Base-by-base conservation (phyloP, 2,888 invertebrate genomes). In the Ecliptopera silaceata region DNA sequence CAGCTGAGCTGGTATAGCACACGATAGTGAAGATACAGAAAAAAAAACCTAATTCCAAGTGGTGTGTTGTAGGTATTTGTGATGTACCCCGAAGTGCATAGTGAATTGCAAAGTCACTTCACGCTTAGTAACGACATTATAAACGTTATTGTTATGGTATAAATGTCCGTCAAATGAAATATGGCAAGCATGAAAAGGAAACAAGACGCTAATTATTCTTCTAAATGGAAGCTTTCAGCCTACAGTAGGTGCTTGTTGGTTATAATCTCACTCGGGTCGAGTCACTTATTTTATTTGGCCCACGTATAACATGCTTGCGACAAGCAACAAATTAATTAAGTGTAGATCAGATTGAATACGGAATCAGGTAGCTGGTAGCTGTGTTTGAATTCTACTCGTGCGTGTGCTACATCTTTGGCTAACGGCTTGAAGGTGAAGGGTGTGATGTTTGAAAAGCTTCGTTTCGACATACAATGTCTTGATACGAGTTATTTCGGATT, bases 341-440 rank as follows among this genome's bases (percentile, higher is more conserved):
- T 75, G 67, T 65, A 70, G 71, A 67, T 68, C 64, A 59, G 63
- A 65, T 69, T 70, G 69, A 74, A 79, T 75, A 77, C 66, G 77
- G 76, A 74, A 71, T 73, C 59, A 75, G 76, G 75, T 69, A 68
- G 64, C 65, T 46, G 66, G 75, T 69, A 68, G 64, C 65, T 46
- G 66, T 46, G 66, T 82, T 77, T 68, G 71, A 71, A 84, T 84
- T 79, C 82, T 70, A 70, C 55, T 62, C 77, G 69, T 56, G 71
- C 53, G 61, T 59, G 64, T 65, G 64, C 69, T 58, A 70, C 68
- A 77, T 72, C 68, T 77, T 72, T 65, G 69, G 64, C 63, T 77
- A 77, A 77, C 77, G 72, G 79, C 72, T 69, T 63, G 64, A 71
- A 71, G 59, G 69, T 64, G 53, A 64, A 59, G 62, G 26, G 26